A percentile compares a stretch with the other conserved stretches of the same genome.
These are phyloP conservation scores for Vanacampus margaritifer DNA, from an alignment of 2,113 vertebrate species.

Conservation along the genomic window DNA sequence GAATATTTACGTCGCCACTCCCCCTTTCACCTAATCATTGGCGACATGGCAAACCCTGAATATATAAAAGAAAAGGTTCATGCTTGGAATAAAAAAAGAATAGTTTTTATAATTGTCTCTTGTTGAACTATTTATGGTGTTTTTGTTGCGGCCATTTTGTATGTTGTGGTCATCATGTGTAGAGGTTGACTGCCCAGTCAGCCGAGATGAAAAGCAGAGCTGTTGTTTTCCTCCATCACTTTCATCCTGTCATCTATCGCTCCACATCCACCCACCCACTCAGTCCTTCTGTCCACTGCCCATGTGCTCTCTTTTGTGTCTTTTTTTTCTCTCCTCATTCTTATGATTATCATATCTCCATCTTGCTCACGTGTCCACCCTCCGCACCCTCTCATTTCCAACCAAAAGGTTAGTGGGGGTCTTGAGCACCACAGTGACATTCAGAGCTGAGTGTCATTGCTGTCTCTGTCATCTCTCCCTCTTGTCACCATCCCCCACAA, in stretches of 20 bases:
- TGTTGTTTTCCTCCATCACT: constrained; percentile 56
- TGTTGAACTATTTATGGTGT: not conserved
- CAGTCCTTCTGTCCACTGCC: constrained; percentile 32
- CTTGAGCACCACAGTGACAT: constrained; percentile 65
- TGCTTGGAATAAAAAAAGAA: too few relatives aligned
- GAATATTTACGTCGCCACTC: too few relatives aligned
- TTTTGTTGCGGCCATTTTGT: constrained; percentile 59
- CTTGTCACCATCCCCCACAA: constrained; percentile 26
- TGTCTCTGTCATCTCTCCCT: constrained; percentile 25
- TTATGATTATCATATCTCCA: constrained; percentile 25
- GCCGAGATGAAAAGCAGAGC: constrained; percentile 43
- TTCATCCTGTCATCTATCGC: constrained; percentile 55
- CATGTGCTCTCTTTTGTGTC: constrained; percentile 10
- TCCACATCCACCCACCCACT: constrained; percentile 31
- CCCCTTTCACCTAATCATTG: too few relatives aligned
- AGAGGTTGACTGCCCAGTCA: constrained; percentile 41
- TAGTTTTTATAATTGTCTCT: too few relatives aligned
- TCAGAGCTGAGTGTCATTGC: constrained; percentile 63
- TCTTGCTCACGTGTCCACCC: constrained; percentile 30
- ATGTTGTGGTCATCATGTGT: constrained; percentile 54
- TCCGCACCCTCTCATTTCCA: constrained; percentile 44
- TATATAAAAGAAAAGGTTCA: too few relatives aligned
- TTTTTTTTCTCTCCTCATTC: constrained; percentile 38
- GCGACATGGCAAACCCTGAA: too few relatives aligned
- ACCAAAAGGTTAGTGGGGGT: constrained; percentile 67